Base-by-base conservation (phyloP, 2,113 vertebrate genomes). In the Calidris pygmaea region DNA sequence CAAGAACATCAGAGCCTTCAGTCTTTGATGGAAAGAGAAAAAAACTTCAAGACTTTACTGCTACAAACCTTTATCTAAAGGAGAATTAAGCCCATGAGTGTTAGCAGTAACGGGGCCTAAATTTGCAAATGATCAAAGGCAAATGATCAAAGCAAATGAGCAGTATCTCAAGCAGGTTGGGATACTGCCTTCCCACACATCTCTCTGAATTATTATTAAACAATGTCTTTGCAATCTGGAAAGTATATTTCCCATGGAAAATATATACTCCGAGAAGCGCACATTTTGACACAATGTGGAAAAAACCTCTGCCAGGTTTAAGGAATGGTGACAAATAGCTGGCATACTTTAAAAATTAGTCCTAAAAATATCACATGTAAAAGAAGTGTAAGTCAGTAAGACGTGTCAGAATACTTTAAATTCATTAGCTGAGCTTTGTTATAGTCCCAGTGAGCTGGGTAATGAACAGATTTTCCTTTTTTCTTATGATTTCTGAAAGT, bases 111-210 rank as follows among this genome's bases (percentile, higher is more conserved):
- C 73, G 84, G 41, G 77, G 11, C 65, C 76, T 89, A 87, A 79
- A 79, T 95, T 79, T 95, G 81, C 87, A 85, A 88, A 93, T 85
- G 94, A 95, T 96, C 91, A 95, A 97, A 97, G 91, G 60, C 30
- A 84, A 81, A 89, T 32, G 79, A 95, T 90, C 94, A 95, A 97
- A 95, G 95, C 29, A 94, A 96, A 91, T 62, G 58, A 87, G 66
- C 66, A 94, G 7, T 77, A 76, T 58, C 74, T 95, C 41, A 76
- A 53, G 37, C 62, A 95, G 89, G 52, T 86, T 90, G 85, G 43
- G 52, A 86, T 29, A 84, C 48, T 35, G 67, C 45, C 76, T 96
- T 95, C 60, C 88, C 76, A 86, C 73, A 79, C 48, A 73, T 73
- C 59, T 83, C 37, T 93, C 65, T 86, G n/a, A 93, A 90, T 77